These are phyloP conservation scores for Enteromius anoplus DNA, from an alignment of 2,797 vertebrate genomes.

Conservation along the genomic window DNA sequence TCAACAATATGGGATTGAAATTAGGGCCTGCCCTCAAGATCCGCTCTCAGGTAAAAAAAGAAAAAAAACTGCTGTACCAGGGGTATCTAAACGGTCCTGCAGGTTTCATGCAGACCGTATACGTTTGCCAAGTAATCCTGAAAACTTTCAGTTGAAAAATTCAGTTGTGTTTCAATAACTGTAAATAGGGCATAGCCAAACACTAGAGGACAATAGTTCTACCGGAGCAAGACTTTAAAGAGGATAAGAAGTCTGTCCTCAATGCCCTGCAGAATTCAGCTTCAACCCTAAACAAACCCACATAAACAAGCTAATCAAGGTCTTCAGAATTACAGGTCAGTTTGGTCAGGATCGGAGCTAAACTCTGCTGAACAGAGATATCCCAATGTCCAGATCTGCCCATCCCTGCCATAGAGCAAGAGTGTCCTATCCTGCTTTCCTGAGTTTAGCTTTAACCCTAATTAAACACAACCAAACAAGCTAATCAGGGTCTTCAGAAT, in stretches of 20 bases:
- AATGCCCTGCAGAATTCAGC: neutral
- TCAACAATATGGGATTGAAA: constrained; percentile 96
- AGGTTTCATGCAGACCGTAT: neutral
- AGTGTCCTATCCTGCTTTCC: neutral
- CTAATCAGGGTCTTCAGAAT: neutral
- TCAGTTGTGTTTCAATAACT: neutral
- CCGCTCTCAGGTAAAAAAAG: constrained; percentile 86
- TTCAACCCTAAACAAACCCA: neutral
- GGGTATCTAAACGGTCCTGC: neutral
- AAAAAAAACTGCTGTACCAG: neutral
- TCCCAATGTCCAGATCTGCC: neutral
- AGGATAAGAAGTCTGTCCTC: neutral
- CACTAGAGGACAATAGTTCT: neutral
- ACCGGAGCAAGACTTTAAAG: neutral
- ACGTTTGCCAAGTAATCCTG: neutral
- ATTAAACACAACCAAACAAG: neutral
- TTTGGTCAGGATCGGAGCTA: constrained; percentile 1
- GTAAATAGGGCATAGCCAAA: neutral
- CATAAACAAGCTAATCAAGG: neutral
- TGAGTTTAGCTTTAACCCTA: neutral
- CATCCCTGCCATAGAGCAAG: neutral
- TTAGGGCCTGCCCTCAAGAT: constrained; percentile 97
- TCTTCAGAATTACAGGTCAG: neutral
- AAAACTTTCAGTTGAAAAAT: neutral
- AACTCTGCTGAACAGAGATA: neutral